These are phyloP conservation scores for Apodemus agrarius DNA, from an alignment of 2,797 vertebrate species.

Conservation along the genomic window DNA sequence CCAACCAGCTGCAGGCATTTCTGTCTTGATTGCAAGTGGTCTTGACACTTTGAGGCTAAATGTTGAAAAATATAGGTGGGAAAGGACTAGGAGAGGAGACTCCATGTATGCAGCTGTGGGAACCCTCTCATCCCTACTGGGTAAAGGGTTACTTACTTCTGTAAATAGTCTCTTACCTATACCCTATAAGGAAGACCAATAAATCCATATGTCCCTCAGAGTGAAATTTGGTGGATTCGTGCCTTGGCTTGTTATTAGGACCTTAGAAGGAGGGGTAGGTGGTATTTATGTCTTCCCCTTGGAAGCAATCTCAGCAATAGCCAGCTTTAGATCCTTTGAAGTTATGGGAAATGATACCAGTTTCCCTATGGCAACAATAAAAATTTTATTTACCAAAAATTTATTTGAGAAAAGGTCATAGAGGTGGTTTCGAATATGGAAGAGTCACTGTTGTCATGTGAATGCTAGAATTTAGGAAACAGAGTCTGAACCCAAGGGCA, in stretches of 20 bases:
- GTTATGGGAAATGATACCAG: neutral
- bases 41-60: neutral
- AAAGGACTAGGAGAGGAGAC: neutral
- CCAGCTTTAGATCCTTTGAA: neutral
- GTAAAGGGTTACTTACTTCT: neutral
- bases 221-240: neutral
- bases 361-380: neutral
- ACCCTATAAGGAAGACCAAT: neutral
- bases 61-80: neutral
- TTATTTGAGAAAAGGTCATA: neutral
- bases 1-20: neutral
- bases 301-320: neutral
- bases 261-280: neutral
- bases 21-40: neutral
- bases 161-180: neutral
- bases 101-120: neutral
- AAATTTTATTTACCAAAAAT: constrained; percentile 8
- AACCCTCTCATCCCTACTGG: neutral
- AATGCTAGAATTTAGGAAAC: neutral
- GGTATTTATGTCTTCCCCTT: neutral
- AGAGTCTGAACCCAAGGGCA: neutral
- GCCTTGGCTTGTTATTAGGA: neutral
- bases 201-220: neutral
- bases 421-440: neutral
- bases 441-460: neutral